Percentiles rank a stretch among this genome's conserved stretches.
phyloP scores from a whole-genome alignment of 2,113 vertebrate species.

The Spheniscus mendiculus region DNA sequence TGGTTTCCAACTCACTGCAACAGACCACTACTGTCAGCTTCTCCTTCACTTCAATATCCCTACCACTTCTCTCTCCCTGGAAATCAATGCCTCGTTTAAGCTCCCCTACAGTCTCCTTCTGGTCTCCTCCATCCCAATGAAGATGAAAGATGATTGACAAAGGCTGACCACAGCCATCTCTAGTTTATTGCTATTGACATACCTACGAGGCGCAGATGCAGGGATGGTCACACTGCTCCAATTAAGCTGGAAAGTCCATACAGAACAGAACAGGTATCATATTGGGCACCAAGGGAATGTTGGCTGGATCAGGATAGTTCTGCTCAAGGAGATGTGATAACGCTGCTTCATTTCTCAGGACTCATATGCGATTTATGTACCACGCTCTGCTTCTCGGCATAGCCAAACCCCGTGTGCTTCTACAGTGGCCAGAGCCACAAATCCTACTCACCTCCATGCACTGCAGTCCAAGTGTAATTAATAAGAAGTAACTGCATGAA shows the following conservation, averaged over 20 bases:
- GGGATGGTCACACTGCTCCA: not conserved
- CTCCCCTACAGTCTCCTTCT: not conserved
- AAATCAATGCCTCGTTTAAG: rapidly evolving
- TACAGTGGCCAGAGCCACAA: not conserved
- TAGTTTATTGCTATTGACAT: rapidly evolving
- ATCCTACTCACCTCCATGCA: rapidly evolving
- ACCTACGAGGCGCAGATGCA: rapidly evolving
- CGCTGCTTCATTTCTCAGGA: not conserved
- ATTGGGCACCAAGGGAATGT: rapidly evolving
- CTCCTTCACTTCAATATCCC: not conserved
- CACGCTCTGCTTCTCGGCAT: rapidly evolving
- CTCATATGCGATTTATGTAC: rapidly evolving
- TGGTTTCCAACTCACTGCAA: rapidly evolving
- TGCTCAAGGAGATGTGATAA: not conserved
- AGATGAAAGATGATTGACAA: rapidly evolving
- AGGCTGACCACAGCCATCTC: not conserved
- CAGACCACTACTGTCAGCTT: not conserved
- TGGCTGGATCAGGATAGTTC: not conserved
- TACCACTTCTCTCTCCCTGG: not conserved
- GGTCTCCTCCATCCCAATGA: not conserved
- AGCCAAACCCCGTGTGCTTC: not conserved
- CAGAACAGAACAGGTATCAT: rapidly evolving
- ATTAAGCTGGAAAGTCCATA: rapidly evolving
- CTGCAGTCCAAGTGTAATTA: not conserved
- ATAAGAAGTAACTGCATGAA: rapidly evolving